Conservation (phyloP, 2,888 invertebrate species). For the Drosophila yooni region DNA sequence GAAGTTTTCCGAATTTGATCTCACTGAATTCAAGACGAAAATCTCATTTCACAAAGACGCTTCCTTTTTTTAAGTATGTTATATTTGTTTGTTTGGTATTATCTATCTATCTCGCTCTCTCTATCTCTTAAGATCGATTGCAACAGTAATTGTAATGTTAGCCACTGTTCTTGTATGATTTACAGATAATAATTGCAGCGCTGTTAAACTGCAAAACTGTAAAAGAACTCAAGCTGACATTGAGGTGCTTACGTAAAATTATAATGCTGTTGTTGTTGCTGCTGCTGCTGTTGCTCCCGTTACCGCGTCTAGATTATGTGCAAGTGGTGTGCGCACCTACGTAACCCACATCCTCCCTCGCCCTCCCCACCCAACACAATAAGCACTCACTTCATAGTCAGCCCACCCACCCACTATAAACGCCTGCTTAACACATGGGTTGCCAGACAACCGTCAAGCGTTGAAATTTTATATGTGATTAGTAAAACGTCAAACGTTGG, state of each 20-base stretch:
- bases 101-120: neutral
- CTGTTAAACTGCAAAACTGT: slow-evolving; percentile 3
- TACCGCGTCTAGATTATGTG: neutral
- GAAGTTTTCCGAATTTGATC: neutral
- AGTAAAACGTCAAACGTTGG: slow-evolving; percentile 8
- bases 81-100: neutral
- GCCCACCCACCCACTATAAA: slow-evolving; percentile 31
- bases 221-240: slow-evolving; percentile 38
- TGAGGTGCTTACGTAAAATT: slow-evolving; percentile 43
- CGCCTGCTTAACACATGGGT: slow-evolving; percentile 33
- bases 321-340: neutral
- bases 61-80: neutral
- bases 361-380: neutral
- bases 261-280: neutral
- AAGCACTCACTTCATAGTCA: slow-evolving; percentile 6
- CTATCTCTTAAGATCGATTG: neutral
- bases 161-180: neutral
- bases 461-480: slow-evolving; percentile 68
- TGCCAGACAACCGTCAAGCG: slow-evolving; percentile 70
- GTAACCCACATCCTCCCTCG: neutral
- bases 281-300: neutral
- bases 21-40: neutral
- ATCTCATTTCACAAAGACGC: neutral
- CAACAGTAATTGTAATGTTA: neutral
- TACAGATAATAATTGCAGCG: neutral